Base-by-base conservation (phyloP, 2,797 vertebrate species). In the Cirrhinus molitorella region DNA sequence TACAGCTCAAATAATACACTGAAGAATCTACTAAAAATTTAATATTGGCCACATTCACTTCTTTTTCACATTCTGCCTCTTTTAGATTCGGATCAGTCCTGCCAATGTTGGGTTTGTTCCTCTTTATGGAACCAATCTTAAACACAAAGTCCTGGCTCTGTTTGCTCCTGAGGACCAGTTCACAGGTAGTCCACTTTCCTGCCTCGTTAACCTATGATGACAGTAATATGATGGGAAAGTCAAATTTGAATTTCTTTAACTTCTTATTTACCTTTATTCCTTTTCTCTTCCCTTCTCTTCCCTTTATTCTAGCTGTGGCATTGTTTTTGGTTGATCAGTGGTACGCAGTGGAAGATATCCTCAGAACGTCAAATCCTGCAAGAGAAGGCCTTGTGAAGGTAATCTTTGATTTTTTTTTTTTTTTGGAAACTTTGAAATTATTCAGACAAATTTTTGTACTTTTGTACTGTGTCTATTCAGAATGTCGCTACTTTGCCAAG, bases 301-400 rank as follows among this genome's bases (percentile, higher is more conserved):
- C 1, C 45, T 21, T 40, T 53, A n/a, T 47, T 10, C 5, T 28
- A 97, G 96, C 96, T 93, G 94, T 95, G 90, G 96, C 96, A 14
- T 91, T 97, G 87, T 96, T 94, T 89, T 93, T 97, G 88, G 93
- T 88, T 91, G 91, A 94, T 82, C 93, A 91, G 72, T 97, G 96
- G 96, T 96, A 94, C 95, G 90, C 94, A 81, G 66, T 96, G 81
- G 94, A 96, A 89, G 95, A 96, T 79, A 92, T 96, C 89, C 88
- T 96, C 88, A 96, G 86, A 92, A 96, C 96, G 49, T 92, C 95
- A 81, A 85, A 91, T 59, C 55, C 91, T 85, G 86, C 90, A 74
- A 94, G 95, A 92, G 93, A 96, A 57, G 96, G 96, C 2, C 92
- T 96, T 87, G 87, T 91, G 61, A 93, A 96, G 95, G 96, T 97